Conservation (phyloP, 2,113 vertebrate genomes). For the Eulemur macaco region DNA sequence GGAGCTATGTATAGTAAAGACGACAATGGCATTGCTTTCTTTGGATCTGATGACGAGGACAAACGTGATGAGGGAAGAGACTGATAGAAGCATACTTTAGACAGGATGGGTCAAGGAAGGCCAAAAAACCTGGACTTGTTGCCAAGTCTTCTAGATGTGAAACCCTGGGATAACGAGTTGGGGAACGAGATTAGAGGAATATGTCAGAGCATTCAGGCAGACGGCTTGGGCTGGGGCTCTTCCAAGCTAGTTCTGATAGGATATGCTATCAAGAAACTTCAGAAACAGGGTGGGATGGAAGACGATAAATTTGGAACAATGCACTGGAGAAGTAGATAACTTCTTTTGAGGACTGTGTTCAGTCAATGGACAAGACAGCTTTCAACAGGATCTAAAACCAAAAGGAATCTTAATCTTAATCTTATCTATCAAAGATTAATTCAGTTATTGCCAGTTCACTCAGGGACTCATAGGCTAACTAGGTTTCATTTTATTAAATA, state of each 20-base stretch:
- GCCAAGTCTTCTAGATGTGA: not conserved
- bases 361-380: not conserved
- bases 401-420: not conserved
- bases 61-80: not conserved
- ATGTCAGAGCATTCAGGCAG: not conserved
- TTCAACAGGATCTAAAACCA: not conserved
- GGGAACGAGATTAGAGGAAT: not conserved
- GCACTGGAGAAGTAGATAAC: not conserved
- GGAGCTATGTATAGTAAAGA: not conserved
- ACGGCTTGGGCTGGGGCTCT: not conserved
- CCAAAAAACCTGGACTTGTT: not conserved
- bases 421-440: not conserved
- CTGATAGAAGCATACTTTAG: not conserved
- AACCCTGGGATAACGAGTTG: not conserved
- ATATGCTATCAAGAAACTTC: not conserved
- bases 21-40: not conserved
- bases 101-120: not conserved
- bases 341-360: not conserved
- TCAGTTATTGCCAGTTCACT: not conserved
- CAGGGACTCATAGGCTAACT: not conserved
- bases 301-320: not conserved
- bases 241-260: not conserved
- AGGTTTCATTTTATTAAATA: not conserved
- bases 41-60: not conserved
- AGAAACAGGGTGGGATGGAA: not conserved